Conservation (phyloP, 2,888 invertebrate species). For the Dolichopus griseipennis region DNA sequence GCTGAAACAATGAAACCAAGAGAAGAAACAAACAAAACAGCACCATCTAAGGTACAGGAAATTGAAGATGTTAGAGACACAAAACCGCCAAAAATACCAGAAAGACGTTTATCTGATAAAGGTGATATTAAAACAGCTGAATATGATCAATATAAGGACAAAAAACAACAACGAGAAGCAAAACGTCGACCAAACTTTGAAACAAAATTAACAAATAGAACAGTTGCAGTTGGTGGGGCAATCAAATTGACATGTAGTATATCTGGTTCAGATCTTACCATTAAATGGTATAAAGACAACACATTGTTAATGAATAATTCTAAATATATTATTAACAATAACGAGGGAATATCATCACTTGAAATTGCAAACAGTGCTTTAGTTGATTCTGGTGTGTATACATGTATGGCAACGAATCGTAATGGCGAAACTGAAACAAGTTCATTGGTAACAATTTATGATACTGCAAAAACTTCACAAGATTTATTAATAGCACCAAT, state of each 20-base stretch:
- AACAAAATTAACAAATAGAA: constrained; percentile 65
- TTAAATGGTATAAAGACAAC: constrained; percentile 69
- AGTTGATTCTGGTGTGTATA: constrained; percentile 68
- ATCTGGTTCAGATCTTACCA: constrained; percentile 57
- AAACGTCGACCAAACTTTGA: constrained; percentile 36
- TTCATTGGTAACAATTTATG: constrained; percentile 41
- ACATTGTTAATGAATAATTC: constrained; percentile 22
- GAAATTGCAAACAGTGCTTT: constrained; percentile 60
- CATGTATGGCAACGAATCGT: constrained; percentile 65
- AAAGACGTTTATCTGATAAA: constrained; percentile 22
- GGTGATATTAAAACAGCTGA: constrained; percentile 10
- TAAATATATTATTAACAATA: constrained; percentile 43
- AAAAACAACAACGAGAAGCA: constrained; percentile 30
- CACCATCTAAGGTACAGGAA: constrained; percentile 12
- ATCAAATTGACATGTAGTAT: constrained; percentile 72
- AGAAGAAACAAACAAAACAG: constrained; percentile 22
- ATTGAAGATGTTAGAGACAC: constrained; percentile 8
- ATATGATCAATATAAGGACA: constrained; percentile 28
- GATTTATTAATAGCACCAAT: constrained; percentile 29
- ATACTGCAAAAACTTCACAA: constrained; percentile 29
- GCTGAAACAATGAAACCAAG: constrained; percentile 23
- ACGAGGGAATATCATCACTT: constrained; percentile 55
- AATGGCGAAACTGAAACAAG: constrained; percentile 42
- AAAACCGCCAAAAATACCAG: constrained; percentile 22
- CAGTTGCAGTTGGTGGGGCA: constrained; percentile 62